Base-by-base conservation (phyloP, 1,140 invertebrate genomes). In the Drosophila rufa region DNA sequence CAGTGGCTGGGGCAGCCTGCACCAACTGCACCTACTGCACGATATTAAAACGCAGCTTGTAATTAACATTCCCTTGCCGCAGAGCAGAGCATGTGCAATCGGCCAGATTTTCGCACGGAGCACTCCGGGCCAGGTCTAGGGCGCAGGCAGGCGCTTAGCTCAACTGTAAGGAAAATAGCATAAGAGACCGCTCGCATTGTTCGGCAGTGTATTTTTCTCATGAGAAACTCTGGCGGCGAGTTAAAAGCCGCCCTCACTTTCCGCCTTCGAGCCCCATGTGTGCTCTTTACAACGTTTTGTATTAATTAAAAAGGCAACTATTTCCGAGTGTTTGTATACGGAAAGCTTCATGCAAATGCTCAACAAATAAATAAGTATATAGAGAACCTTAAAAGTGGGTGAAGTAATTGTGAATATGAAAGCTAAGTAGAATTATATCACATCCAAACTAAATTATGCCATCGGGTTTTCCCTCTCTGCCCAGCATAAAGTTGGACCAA, bases 31-130 rank as follows among this genome's bases (percentile, higher is more conserved):
- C 61, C 73, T 48, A 42, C 48, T 66, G 73, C 50, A 71, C 65
- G 71, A 81, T 81, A 81, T 71, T 71, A 71, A 65, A 75, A 57
- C 48, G 59, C 45, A 61, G 42, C 33, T 61, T 50, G 51, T 67
- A 81, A 81, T 81, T 81, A 76, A 81, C 60, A 76, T 80, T 79
- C 55, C 55, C 40, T 38, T 62, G 36, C 33, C 25, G 19, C 67
- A 38, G 38, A 27, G 27, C 48, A 30, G 36, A 40, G 65, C 33
- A 61, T 40, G 45, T 33, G 75, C 58, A 73, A 36, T 36, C 43
- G 33, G 22, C 40, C 19, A 27, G 50, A 79, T 73, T 46, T 69
- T 80, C 67, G 69, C 69, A 73, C 67, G 53, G 53, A 38, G 27
- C 12, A 38, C 59, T 64, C 46, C 6, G 9, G 22, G 30, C 14